Evolutionary conservation across 2,797 vertebrate genomes (phyloP).

Genomic region (Rhinella marina): DNA sequence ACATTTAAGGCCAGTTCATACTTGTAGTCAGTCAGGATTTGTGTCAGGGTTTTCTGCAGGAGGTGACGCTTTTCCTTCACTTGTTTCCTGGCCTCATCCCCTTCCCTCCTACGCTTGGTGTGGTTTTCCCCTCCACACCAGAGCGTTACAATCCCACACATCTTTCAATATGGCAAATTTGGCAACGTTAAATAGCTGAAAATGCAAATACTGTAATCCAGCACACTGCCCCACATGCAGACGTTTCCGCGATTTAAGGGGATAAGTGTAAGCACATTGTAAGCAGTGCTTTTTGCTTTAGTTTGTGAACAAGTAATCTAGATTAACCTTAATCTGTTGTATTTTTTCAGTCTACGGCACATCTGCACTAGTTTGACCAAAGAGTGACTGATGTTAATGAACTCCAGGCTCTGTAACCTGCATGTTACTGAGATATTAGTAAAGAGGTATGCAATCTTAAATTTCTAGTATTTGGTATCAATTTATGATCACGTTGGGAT

Average conservation of each 20-base stretch:
- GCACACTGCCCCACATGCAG: background rate
- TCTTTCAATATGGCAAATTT: background rate
- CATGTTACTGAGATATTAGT: background rate
- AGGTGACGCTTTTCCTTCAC: too few relatives aligned
- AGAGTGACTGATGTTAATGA: background rate
- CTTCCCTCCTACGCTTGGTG: too few relatives aligned
- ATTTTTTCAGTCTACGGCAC: conserved; percentile 16
- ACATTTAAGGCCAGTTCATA: too few relatives aligned
- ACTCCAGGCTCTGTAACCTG: background rate
- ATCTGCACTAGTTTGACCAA: conserved; percentile 17
- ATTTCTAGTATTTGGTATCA: too few relatives aligned
- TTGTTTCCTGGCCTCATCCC: too few relatives aligned
- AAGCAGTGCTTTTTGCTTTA: conserved; percentile 13
- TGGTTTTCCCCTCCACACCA: too few relatives aligned
- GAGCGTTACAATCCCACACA: too few relatives aligned
- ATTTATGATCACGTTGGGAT: too few relatives aligned
- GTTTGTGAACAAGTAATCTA: conserved; percentile 23
- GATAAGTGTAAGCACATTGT: conserved; percentile 24
- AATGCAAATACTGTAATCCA: background rate
- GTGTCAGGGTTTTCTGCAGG: too few relatives aligned
- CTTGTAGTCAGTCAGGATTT: too few relatives aligned
- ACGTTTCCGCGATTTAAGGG: background rate
- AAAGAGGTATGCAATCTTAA: too few relatives aligned
- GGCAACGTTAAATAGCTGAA: background rate
- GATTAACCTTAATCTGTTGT: conserved; percentile 32